Evolutionary conservation across 2,113 vertebrate genomes (phyloP).

Genomic region (Genyomyrus donnyi): DNA sequence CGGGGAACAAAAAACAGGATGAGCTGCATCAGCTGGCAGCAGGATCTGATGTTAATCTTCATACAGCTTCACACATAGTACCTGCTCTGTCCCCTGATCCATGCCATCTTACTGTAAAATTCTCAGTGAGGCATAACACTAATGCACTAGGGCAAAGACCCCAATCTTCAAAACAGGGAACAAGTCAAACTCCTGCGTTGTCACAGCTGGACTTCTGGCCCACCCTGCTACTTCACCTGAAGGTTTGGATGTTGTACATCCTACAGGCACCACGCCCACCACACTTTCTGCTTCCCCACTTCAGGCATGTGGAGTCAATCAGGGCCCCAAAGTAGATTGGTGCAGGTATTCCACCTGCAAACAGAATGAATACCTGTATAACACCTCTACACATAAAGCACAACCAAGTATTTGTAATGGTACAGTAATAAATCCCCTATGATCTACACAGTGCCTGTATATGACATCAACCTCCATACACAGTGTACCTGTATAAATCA

Average conservation of each 20-base stretch:
- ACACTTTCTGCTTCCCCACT: slow-evolving; percentile 81
- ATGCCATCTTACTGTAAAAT: background rate
- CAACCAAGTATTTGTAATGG: background rate
- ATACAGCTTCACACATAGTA: background rate
- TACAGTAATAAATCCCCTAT: background rate
- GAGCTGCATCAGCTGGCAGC: slow-evolving; percentile 18
- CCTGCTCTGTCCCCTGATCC: background rate
- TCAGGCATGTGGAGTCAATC: slow-evolving; percentile 83
- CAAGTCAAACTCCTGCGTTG: background rate
- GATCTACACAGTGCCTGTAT: background rate
- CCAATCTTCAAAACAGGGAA: background rate
- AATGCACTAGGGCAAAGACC: background rate
- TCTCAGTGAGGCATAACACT: background rate
- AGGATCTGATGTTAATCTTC: background rate
- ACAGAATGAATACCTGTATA: background rate
- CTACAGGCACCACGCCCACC: slow-evolving; percentile 79
- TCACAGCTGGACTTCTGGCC: background rate
- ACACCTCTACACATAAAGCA: background rate
- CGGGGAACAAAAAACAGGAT: slow-evolving; percentile 14
- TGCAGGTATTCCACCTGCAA: slow-evolving; percentile 83
- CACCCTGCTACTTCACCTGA: slow-evolving; percentile 60
- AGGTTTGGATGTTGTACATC: slow-evolving; percentile 77
- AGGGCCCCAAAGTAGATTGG: slow-evolving; percentile 87
- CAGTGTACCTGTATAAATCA: background rate
- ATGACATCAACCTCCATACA: background rate